phyloP scores from a whole-genome alignment of 2,113 vertebrate genomes.

The Mobula birostris region DNA sequence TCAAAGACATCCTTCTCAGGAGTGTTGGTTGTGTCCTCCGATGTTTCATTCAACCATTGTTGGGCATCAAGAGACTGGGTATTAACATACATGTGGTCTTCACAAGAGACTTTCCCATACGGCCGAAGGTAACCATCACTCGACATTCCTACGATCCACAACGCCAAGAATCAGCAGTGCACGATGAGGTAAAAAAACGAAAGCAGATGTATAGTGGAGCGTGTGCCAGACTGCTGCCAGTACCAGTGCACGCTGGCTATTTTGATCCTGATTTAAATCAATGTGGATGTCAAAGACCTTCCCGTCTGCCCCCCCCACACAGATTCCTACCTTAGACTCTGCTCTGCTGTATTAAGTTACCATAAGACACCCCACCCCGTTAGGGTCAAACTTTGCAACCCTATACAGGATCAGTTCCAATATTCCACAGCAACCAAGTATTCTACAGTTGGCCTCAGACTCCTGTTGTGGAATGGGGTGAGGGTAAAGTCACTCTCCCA shows the following conservation, averaged over 20 bases:
- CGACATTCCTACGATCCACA: constrained; percentile 48
- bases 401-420: not conserved
- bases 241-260: too few species aligned
- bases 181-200: not conserved
- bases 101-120: constrained; percentile 67
- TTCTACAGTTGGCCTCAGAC: not conserved
- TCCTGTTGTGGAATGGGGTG: not conserved
- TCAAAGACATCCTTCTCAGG: constrained; percentile 92
- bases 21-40: constrained; percentile 53
- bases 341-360: not conserved
- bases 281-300: not conserved
- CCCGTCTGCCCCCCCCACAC: too few species aligned
- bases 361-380: too few species aligned
- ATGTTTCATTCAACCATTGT: constrained; percentile 40
- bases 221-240: too few species aligned
- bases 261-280: not conserved
- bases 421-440: not conserved
- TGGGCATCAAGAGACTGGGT: constrained; percentile 71
- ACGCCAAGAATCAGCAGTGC: not conserved
- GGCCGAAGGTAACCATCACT: constrained; percentile 74
- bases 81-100: constrained; percentile 93
- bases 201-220: not conserved
- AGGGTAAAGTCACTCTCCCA: not conserved
- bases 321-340: not conserved
- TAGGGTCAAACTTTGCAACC: not conserved